phyloP scores from a whole-genome alignment of 2,888 invertebrate species.

The Cheilosia variabilis region DNA sequence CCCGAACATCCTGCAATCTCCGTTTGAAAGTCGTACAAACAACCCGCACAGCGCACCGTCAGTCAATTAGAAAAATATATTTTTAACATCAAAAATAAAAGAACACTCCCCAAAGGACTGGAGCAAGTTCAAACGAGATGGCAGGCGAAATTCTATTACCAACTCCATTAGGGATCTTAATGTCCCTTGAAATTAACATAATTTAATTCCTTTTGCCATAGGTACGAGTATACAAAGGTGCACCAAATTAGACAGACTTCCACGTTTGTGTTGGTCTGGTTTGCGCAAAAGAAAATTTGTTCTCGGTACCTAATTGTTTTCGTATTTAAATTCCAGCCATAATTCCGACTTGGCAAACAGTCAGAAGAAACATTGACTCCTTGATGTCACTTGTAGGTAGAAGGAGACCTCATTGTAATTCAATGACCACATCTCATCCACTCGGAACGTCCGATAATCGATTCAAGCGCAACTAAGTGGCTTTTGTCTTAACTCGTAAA shows the following conservation, averaged over 20 bases:
- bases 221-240: constrained; percentile 1
- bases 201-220: background rate
- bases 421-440: constrained; percentile 53
- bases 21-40: background rate
- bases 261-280: background rate
- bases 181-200: constrained; percentile 29
- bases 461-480: constrained; percentile 66
- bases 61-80: background rate
- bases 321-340: constrained; percentile 11
- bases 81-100: background rate
- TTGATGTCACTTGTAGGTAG: constrained; percentile 10
- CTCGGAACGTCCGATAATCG: constrained; percentile 49
- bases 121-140: constrained; percentile 3
- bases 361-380: background rate
- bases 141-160: constrained; percentile 20
- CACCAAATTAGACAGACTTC: constrained; percentile 21
- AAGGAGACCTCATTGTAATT: constrained; percentile 43
- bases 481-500: constrained; percentile 58
- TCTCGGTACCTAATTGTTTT: constrained; percentile 28
- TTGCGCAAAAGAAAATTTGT: constrained; percentile 17
- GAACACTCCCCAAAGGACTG: too few species aligned
- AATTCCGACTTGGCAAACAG: background rate
- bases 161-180: constrained; percentile 27
- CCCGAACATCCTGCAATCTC: background rate
- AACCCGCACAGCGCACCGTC: background rate